A percentile compares a stretch with the other conserved stretches of the same genome.
phyloP scores from a whole-genome alignment of 2,113 vertebrate genomes.

The human region DNA sequence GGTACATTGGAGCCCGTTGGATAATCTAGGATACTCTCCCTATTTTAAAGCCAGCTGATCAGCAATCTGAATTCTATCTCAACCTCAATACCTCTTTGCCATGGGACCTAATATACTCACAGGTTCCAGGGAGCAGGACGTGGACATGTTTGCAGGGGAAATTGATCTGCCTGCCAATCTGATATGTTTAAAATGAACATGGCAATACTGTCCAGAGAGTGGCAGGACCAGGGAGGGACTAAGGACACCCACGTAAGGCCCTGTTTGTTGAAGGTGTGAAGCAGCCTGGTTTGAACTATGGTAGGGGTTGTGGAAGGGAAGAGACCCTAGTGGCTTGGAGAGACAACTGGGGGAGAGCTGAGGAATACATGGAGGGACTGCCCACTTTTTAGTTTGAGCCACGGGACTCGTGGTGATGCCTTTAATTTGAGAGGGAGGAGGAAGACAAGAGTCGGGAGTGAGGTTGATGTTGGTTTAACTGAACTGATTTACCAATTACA shows the following conservation, averaged over 20 bases:
- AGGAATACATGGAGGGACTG: too few relatives aligned
- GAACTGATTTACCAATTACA: rapidly evolving
- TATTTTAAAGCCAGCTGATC: not conserved
- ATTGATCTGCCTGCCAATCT: rapidly evolving
- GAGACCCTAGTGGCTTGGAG: not conserved
- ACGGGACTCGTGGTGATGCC: rapidly evolving
- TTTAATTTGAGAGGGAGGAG: not conserved
- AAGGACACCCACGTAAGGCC: not conserved
- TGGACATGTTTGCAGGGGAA: not conserved
- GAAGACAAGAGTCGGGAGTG: not conserved
- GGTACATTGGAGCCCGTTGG: rapidly evolving
- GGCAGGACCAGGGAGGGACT: rapidly evolving
- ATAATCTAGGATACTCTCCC: not conserved
- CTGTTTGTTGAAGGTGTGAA: not conserved
- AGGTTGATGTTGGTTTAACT: rapidly evolving
- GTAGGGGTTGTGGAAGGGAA: not conserved
- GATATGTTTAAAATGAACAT: not conserved
- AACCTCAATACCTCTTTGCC: not conserved
- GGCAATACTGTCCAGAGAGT: rapidly evolving
- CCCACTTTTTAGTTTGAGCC: not conserved
- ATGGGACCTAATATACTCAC: rapidly evolving
- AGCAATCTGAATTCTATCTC: not conserved
- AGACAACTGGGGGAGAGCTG: not conserved
- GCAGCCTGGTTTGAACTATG: not conserved
- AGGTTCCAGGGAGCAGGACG: too few relatives aligned